These are phyloP conservation scores for Melanotaenia parkinsoni DNA, from an alignment of 2,797 vertebrate genomes.

Conservation along the genomic window DNA sequence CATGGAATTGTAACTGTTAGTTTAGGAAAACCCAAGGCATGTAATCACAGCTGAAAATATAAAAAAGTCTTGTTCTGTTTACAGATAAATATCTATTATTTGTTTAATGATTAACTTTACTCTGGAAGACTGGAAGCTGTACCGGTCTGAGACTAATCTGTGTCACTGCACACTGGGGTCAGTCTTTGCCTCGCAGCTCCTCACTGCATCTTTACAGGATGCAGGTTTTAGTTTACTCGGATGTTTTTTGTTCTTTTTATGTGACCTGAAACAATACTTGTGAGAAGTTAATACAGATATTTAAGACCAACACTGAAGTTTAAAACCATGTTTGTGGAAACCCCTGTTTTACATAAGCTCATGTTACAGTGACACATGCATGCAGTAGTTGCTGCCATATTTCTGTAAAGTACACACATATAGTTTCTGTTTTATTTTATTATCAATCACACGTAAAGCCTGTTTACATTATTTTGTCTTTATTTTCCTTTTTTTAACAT, in stretches of 20 bases:
- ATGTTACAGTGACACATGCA: constrained; percentile 10
- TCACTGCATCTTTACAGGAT: background rate
- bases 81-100: constrained; percentile 41
- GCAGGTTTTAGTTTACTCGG: background rate
- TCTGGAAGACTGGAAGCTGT: background rate
- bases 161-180: constrained; percentile 16
- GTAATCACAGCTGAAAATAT: background rate
- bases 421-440: background rate
- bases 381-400: background rate
- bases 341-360: background rate
- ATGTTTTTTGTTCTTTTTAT: constrained; percentile 5
- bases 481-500: background rate
- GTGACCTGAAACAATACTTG: background rate
- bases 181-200: constrained; percentile 23
- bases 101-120: constrained; percentile 27
- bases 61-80: constrained; percentile 15
- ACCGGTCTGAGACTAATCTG: constrained; percentile 11
- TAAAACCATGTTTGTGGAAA: constrained; percentile 5
- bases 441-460: background rate
- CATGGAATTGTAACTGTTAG: background rate
- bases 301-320: background rate
- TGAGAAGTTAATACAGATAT: constrained; percentile 8
- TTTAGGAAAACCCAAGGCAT: no score
- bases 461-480: background rate
- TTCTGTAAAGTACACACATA: background rate